A percentile compares a stretch with the other conserved stretches of the same genome.
Conservation (phyloP, 2,113 vertebrate genomes). For the Equus przewalskii region DNA sequence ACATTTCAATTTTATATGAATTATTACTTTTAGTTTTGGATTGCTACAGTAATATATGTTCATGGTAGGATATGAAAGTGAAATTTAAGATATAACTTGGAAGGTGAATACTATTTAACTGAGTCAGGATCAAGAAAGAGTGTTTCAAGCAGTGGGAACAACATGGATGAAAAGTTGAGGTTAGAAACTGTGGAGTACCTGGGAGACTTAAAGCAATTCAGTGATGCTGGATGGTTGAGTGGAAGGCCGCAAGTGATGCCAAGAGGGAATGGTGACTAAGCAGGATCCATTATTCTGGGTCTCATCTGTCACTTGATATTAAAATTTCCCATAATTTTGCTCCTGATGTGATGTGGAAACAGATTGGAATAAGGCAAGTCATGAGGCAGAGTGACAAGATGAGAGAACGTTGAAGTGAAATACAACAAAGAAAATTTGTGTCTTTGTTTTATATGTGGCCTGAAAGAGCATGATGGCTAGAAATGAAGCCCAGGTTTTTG, state of each 20-base stretch:
- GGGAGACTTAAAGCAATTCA: not conserved
- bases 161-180: not conserved
- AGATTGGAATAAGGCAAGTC: not conserved
- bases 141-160: not conserved
- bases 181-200: rapidly evolving
- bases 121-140: not conserved
- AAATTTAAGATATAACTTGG: not conserved
- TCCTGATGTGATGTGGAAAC: not conserved
- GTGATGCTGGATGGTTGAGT: not conserved
- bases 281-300: not conserved
- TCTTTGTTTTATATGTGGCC: not conserved
- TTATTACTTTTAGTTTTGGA: not conserved
- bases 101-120: not conserved
- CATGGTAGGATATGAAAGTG: not conserved
- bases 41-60: not conserved
- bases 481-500: not conserved
- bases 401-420: not conserved
- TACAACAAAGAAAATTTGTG: not conserved
- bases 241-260: not conserved
- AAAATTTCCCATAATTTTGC: not conserved
- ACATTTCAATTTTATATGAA: not conserved
- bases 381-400: not conserved
- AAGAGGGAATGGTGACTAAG: not conserved
- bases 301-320: not conserved
- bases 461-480: not conserved